Conservation (phyloP, 2,888 invertebrate genomes). For the Drosophila anomelani region DNA sequence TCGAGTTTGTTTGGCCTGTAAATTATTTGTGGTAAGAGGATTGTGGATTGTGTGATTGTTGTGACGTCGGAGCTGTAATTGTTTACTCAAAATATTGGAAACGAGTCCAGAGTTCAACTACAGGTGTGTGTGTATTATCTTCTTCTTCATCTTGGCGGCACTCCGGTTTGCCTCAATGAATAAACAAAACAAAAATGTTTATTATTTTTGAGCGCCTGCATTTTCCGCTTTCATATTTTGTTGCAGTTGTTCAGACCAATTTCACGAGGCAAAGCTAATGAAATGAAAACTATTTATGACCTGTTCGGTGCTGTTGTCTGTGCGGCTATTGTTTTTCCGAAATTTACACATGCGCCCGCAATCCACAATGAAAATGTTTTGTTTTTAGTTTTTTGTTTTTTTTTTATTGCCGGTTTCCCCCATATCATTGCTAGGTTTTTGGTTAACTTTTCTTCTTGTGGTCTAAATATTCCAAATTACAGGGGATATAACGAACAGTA, state of each 20-base stretch:
- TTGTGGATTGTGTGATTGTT: conserved; percentile 21
- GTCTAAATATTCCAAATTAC: conserved; percentile 26
- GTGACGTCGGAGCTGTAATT: conserved; percentile 33
- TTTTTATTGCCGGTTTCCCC: conserved; percentile 12
- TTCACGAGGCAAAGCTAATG: conserved; percentile 40
- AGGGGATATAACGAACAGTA: conserved; percentile 4
- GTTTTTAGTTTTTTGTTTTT: conserved; percentile 28
- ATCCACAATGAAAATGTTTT: conserved; percentile 65
- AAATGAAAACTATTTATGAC: conserved; percentile 61
- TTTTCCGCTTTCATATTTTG: conserved; percentile 43
- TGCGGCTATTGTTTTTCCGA: conserved; percentile 24
- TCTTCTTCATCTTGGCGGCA: neutral
- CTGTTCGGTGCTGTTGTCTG: conserved; percentile 41
- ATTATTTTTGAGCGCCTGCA: conserved; percentile 34
- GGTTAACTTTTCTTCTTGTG: conserved; percentile 35
- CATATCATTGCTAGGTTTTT: conserved; percentile 17
- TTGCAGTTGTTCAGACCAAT: conserved; percentile 22
- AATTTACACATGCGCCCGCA: conserved; percentile 41
- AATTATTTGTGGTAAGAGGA: conserved; percentile 47
- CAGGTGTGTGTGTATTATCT: conserved; percentile 9
- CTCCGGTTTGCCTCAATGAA: conserved; percentile 28
- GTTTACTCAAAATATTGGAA: conserved; percentile 41
- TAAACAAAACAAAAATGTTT: conserved; percentile 43
- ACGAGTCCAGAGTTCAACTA: conserved; percentile 25
- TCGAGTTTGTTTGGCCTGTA: conserved; percentile 44